Evolutionary conservation across 2,797 vertebrate genomes (phyloP).

Genomic region (Tachyglossus aculeatus): DNA sequence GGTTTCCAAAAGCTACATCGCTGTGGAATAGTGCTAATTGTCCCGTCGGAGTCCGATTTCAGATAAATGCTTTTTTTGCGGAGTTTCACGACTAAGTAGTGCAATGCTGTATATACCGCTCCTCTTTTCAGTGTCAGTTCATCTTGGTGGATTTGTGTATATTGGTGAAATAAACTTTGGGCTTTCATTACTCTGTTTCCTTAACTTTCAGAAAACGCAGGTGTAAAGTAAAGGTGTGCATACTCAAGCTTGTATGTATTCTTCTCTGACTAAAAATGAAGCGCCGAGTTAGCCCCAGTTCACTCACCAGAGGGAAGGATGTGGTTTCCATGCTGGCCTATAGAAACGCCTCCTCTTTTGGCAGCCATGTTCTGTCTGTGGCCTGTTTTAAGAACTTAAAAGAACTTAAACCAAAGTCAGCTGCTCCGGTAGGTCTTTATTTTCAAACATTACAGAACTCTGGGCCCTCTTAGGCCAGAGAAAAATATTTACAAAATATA

Average conservation of each 20-base stretch:
- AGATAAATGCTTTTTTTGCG: too few relatives aligned
- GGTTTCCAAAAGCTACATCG: neutral
- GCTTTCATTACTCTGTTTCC: conserved; percentile 43
- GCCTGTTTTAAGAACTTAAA: too few relatives aligned
- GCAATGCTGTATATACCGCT: conserved; percentile 68
- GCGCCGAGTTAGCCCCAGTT: too few relatives aligned
- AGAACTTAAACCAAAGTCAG: neutral
- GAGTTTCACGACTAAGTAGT: conserved; percentile 70
- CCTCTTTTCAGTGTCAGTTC: conserved; percentile 63
- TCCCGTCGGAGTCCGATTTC: neutral
- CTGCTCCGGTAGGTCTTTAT: conserved; percentile 40
- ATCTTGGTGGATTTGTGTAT: conserved; percentile 66
- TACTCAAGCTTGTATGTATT: neutral
- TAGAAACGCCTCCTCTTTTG: too few relatives aligned
- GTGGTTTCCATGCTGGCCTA: too few relatives aligned
- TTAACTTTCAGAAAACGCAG: neutral
- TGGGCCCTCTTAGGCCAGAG: conserved; percentile 13
- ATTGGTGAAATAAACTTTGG: conserved; percentile 70
- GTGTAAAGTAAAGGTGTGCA: neutral
- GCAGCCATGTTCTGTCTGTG: too few relatives aligned
- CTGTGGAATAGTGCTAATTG: neutral
- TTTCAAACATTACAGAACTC: conserved; percentile 13
- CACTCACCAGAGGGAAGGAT: neutral
- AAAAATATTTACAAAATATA: conserved; percentile 29
- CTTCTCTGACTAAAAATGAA: too few relatives aligned